A percentile compares a stretch with the other conserved stretches of the same genome.
These are phyloP conservation scores for Tiliqua scincoides DNA, from an alignment of 2,113 vertebrate genomes.

Conservation along the genomic window DNA sequence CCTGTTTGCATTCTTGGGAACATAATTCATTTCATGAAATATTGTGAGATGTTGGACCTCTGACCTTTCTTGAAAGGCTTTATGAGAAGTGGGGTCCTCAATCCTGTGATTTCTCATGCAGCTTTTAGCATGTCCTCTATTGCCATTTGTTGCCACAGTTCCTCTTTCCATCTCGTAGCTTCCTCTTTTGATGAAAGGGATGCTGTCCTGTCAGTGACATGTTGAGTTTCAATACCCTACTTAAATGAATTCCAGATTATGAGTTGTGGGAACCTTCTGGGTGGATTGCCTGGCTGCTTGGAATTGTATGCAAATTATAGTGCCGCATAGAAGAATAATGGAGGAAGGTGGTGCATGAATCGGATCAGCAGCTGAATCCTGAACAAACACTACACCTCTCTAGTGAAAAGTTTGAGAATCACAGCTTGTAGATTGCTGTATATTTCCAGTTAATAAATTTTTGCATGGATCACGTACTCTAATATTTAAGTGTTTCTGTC, in stretches of 20 bases:
- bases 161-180: too few relatives aligned
- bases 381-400: neutral
- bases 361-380: neutral
- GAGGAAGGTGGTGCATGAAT: neutral
- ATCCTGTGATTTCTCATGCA: neutral
- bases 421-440: neutral
- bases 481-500: slow-evolving; percentile 27
- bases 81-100: neutral
- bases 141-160: neutral
- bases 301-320: neutral
- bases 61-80: neutral
- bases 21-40: neutral
- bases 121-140: neutral
- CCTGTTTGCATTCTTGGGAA: slow-evolving; percentile 62
- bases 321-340: neutral
- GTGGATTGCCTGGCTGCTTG: neutral
- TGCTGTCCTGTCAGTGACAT: neutral
- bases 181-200: too few relatives aligned
- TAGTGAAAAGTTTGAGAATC: neutral
- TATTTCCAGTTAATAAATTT: neutral
- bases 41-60: neutral
- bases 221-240: neutral
- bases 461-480: neutral
- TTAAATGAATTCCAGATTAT: neutral
- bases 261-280: neutral